These are phyloP conservation scores for Torymus tubicola DNA, from an alignment of 2,888 invertebrate genomes.

Conservation along the genomic window DNA sequence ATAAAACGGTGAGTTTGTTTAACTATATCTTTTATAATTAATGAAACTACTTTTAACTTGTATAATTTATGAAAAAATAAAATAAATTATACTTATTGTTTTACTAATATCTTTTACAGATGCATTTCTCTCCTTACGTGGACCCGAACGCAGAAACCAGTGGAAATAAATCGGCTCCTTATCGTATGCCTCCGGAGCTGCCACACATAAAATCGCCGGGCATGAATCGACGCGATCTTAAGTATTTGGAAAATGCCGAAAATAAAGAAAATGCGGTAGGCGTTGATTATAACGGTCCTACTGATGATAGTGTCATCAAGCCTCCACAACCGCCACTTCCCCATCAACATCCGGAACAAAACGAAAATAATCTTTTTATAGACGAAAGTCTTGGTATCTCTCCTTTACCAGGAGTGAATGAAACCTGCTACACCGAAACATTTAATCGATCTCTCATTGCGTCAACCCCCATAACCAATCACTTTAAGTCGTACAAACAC, in stretches of 20 bases:
- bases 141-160: slow-evolving; percentile 29
- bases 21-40: too few species aligned
- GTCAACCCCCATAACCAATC: slow-evolving; percentile 73
- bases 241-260: slow-evolving; percentile 72
- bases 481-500: slow-evolving; percentile 67
- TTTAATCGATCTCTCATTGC: slow-evolving; percentile 68
- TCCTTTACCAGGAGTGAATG: slow-evolving; percentile 68
- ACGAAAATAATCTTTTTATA: slow-evolving; percentile 67
- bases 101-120: slow-evolving; percentile 9
- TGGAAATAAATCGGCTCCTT: slow-evolving; percentile 64
- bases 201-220: slow-evolving; percentile 74
- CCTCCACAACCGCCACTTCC: slow-evolving; percentile 52
- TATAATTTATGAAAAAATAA: too few species aligned
- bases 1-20: slow-evolving; percentile 62
- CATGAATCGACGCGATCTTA: slow-evolving; percentile 73
- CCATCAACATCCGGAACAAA: slow-evolving; percentile 53
- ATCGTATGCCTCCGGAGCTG: slow-evolving; percentile 71
- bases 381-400: slow-evolving; percentile 72
- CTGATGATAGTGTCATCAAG: slow-evolving; percentile 65
- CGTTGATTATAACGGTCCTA: slow-evolving; percentile 68
- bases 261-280: slow-evolving; percentile 73
- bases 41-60: too few species aligned
- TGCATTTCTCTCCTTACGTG: slow-evolving; percentile 46
- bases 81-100: too few species aligned
- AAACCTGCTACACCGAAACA: slow-evolving; percentile 72